Evolutionary conservation across 1,140 invertebrate species (phyloP).

Genomic region (Mycetomoellerius zeteki): DNA sequence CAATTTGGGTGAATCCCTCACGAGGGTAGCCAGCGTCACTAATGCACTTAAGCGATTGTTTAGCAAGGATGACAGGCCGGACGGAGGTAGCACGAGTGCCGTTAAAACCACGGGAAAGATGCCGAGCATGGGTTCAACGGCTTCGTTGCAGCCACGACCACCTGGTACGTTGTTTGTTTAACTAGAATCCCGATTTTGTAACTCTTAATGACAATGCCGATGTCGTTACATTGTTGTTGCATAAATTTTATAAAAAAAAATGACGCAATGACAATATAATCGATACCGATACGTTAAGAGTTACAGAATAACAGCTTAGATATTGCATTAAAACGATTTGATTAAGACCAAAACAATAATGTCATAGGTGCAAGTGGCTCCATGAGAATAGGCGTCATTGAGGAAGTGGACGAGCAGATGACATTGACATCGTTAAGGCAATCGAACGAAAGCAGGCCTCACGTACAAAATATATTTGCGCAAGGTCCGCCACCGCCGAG

Average conservation of each 20-base stretch:
- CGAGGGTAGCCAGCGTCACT: constrained; percentile 90
- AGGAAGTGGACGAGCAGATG: constrained; percentile 93
- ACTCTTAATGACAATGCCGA: too few relatives aligned
- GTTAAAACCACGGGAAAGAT: constrained; percentile 81
- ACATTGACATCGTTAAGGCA: constrained; percentile 91
- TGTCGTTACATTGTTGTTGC: too few relatives aligned
- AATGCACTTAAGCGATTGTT: constrained; percentile 92
- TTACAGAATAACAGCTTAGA: too few relatives aligned
- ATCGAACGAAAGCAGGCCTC: constrained; percentile 86
- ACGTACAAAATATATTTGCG: constrained; percentile 85
- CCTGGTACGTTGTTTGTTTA: constrained; percentile 73
- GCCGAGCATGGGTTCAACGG: constrained; percentile 78
- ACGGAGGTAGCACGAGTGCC: constrained; percentile 73
- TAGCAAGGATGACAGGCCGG: constrained; percentile 89
- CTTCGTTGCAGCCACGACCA: constrained; percentile 81
- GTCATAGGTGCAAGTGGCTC: constrained; percentile 85
- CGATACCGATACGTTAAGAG: too few relatives aligned
- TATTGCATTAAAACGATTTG: not conserved
- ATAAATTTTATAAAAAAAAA: too few relatives aligned
- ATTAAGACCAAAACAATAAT: not conserved
- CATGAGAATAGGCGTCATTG: constrained; percentile 90
- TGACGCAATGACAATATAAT: too few relatives aligned
- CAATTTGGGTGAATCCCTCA: constrained; percentile 88
- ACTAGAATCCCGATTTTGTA: not conserved
- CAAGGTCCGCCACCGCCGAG: constrained; percentile 83